These are phyloP conservation scores for Oreotragus oreotragus DNA, from an alignment of 2,113 vertebrate species.

Conservation along the genomic window DNA sequence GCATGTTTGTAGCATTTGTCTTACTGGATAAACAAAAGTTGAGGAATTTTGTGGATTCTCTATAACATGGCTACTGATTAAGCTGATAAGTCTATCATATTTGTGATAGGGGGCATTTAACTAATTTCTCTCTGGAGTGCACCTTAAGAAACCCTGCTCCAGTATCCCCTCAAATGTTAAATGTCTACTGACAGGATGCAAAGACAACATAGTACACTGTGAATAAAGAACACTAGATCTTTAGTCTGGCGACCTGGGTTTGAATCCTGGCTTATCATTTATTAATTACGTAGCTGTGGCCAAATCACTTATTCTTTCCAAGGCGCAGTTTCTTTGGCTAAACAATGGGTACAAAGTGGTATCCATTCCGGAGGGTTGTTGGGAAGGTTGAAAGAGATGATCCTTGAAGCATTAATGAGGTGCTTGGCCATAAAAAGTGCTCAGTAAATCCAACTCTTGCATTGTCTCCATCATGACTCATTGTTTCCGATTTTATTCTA, in stretches of 20 bases:
- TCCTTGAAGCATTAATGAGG: neutral
- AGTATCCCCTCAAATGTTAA: neutral
- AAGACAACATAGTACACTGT: neutral
- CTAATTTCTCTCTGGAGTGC: neutral
- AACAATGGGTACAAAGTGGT: neutral
- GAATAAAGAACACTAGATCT: neutral
- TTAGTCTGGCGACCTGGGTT: neutral
- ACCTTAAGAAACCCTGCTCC: neutral
- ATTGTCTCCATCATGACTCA: neutral
- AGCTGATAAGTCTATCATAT: neutral
- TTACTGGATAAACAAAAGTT: neutral
- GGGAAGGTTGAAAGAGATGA: neutral
- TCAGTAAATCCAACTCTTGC: neutral
- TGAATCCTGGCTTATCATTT: conserved; percentile 9
- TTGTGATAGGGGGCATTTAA: neutral
- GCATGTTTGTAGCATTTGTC: neutral
- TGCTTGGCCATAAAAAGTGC: neutral
- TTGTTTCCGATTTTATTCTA: neutral
- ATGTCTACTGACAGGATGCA: neutral
- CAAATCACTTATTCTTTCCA: neutral
- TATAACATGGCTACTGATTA: neutral
- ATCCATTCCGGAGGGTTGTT: neutral
- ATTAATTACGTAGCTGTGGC: neutral
- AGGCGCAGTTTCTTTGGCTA: neutral
- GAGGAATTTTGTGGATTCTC: neutral